A percentile compares a stretch with the other conserved stretches of the same genome.
phyloP scores from a whole-genome alignment of 2,888 invertebrate genomes.

The Bellardia bayeri region DNA sequence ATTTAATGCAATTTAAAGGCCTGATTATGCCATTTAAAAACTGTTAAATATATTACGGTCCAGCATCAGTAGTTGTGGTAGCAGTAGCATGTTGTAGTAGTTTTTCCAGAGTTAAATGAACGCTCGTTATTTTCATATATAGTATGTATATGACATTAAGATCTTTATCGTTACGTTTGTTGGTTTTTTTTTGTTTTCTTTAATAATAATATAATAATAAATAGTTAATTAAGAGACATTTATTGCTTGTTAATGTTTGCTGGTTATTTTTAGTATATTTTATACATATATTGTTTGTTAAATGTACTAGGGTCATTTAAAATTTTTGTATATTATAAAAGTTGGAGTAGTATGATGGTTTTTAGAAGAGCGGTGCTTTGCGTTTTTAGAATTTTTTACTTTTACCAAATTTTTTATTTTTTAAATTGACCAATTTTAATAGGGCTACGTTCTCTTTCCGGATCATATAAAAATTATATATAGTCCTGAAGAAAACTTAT shows the following conservation, averaged over 20 bases:
- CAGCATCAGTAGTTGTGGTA: neutral
- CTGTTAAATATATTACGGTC: slow-evolving; percentile 33
- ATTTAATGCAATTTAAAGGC: slow-evolving; percentile 59
- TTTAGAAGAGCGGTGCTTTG: too few relatives aligned
- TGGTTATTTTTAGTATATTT: neutral
- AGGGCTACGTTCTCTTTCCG: too few relatives aligned
- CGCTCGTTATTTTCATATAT: slow-evolving; percentile 45
- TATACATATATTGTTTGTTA: neutral
- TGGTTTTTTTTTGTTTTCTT: too few relatives aligned
- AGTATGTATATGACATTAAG: slow-evolving; percentile 59
- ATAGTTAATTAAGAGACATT: slow-evolving; percentile 58
- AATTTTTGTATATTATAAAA: too few relatives aligned
- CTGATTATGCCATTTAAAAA: slow-evolving; percentile 43
- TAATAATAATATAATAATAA: slow-evolving; percentile 34
- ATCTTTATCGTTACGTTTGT: slow-evolving; percentile 40
- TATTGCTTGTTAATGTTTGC: slow-evolving; percentile 13
- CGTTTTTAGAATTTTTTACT: too few relatives aligned
- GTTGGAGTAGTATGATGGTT: too few relatives aligned
- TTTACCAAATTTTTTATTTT: too few relatives aligned
- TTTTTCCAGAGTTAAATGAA: slow-evolving; percentile 45
- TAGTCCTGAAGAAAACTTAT: too few relatives aligned
- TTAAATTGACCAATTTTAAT: too few relatives aligned
- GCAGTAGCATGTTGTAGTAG: neutral
- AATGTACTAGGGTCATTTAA: too few relatives aligned
- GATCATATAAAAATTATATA: too few relatives aligned